Percentiles rank a stretch among this genome's conserved stretches.
These are phyloP conservation scores for Sabellastarte sp. DNA, from an alignment of 2,888 invertebrate genomes.

Conservation along the genomic window DNA sequence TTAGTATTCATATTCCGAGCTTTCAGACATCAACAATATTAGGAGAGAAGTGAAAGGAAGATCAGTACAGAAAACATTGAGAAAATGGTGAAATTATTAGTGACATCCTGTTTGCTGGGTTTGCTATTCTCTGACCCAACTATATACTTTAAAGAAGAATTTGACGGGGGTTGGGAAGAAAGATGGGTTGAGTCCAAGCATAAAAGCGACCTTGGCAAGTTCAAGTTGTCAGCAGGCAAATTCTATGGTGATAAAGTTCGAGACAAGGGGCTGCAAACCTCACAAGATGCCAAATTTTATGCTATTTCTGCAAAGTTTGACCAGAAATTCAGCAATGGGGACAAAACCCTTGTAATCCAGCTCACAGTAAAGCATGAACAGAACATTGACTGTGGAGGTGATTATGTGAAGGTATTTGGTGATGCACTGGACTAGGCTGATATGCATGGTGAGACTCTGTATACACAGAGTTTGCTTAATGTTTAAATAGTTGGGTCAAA, in stretches of 20 bases:
- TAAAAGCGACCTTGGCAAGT: conserved; percentile 92
- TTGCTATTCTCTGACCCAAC: conserved; percentile 41
- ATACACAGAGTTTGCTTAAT: too few species aligned
- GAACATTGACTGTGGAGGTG: conserved; percentile 93
- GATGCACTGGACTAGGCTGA: conserved; percentile 78
- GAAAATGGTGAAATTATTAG: conserved; percentile 6
- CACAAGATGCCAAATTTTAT: conserved; percentile 96
- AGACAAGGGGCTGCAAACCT: conserved; percentile 93
- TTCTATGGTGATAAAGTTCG: conserved; percentile 88
- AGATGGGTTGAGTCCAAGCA: conserved; percentile 92
- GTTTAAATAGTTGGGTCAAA: too few species aligned
- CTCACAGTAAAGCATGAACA: conserved; percentile 99
- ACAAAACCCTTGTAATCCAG: conserved; percentile 88
- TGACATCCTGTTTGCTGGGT: conserved; percentile 25
- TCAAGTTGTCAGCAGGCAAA: conserved; percentile 85
- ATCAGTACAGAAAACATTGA: too few species aligned
- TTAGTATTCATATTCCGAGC: too few species aligned
- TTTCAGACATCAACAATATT: too few species aligned
- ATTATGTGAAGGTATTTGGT: conserved; percentile 60
- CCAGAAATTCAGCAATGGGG: conserved; percentile 85
- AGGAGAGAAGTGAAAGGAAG: too few species aligned
- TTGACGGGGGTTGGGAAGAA: conserved; percentile 71
- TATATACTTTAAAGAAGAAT: conserved; percentile 51
- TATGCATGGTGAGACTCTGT: conserved; percentile 97
- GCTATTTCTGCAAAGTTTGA: conserved; percentile 89